Conservation (phyloP, 2,888 invertebrate species). For the Plebejus argus region DNA sequence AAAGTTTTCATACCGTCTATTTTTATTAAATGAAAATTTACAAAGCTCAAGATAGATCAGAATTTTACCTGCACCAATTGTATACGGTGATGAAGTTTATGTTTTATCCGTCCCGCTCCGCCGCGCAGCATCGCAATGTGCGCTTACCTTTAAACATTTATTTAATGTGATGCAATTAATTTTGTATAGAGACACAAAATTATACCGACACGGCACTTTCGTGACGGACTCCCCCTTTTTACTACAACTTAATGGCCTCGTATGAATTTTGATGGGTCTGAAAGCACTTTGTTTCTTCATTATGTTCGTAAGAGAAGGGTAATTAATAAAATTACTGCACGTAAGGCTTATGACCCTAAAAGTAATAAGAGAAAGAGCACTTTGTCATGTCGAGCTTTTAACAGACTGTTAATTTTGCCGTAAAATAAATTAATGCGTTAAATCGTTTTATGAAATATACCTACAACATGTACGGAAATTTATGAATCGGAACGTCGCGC, state of each 20-base stretch:
- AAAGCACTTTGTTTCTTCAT: slow-evolving; percentile 29
- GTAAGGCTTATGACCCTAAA: slow-evolving; percentile 70
- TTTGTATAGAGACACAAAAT: background rate
- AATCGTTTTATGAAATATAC: slow-evolving; percentile 69
- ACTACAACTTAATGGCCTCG: slow-evolving; percentile 14
- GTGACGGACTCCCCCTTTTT: slow-evolving; percentile 8
- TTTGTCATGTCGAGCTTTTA: slow-evolving; percentile 78
- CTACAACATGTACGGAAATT: slow-evolving; percentile 38
- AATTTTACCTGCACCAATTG: no score
- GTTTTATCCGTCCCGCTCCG: no score
- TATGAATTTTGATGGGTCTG: slow-evolving; percentile 20
- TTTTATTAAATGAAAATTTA: no score
- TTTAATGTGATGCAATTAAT: background rate
- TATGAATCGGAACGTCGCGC: slow-evolving; percentile 8
- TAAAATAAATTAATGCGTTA: slow-evolving; percentile 76
- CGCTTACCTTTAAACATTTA: background rate
- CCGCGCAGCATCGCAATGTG: no score
- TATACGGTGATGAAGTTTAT: no score
- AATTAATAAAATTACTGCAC: slow-evolving; percentile 71
- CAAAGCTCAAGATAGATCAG: no score
- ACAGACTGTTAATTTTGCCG: slow-evolving; percentile 76
- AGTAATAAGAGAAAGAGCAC: slow-evolving; percentile 76
- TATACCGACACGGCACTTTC: background rate
- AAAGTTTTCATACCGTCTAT: no score
- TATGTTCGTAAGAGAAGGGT: slow-evolving; percentile 47